Conservation (phyloP, 92 coral and sea anemone genomes). For the Scolanthus callimorphus region DNA sequence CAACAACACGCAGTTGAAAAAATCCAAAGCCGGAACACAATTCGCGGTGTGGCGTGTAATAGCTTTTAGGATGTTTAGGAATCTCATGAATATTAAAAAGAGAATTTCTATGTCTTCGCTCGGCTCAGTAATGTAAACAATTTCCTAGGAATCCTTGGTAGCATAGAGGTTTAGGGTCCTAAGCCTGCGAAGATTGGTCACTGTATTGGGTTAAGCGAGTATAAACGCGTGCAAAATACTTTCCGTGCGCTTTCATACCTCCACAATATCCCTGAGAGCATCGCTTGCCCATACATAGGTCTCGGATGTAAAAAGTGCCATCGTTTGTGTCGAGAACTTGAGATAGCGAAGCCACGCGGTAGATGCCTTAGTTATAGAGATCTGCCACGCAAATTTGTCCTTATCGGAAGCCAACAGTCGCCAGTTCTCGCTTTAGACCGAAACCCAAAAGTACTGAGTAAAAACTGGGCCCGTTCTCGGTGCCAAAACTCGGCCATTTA, state of each 20-base stretch:
- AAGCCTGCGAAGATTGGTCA: too few relatives aligned
- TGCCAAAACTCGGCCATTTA: not conserved
- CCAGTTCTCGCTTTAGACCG: not conserved
- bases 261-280: constrained; percentile 19
- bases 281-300: constrained; percentile 32
- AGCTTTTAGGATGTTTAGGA: not conserved
- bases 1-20: too few relatives aligned
- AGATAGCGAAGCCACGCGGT: not conserved
- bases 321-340: constrained; percentile 3
- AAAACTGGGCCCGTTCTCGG: not conserved
- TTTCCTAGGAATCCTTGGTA: constrained; percentile 8
- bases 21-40: not conserved
- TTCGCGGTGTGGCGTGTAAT: not conserved
- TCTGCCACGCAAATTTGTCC: not conserved
- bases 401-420: not conserved
- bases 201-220: too few relatives aligned
- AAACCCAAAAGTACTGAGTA: not conserved
- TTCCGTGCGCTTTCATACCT: too few relatives aligned
- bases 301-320: constrained; percentile 10
- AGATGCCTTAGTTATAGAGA: not conserved
- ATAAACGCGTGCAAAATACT: too few relatives aligned
- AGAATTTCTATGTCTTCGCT: not conserved
- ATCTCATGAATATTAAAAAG: not conserved
- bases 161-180: too few relatives aligned
- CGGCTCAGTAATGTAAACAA: constrained; percentile 25